A percentile compares a stretch with the other conserved stretches of the same genome.
Evolutionary conservation across 2,888 invertebrate genomes (phyloP).

Genomic region (Sesamia inferens): DNA sequence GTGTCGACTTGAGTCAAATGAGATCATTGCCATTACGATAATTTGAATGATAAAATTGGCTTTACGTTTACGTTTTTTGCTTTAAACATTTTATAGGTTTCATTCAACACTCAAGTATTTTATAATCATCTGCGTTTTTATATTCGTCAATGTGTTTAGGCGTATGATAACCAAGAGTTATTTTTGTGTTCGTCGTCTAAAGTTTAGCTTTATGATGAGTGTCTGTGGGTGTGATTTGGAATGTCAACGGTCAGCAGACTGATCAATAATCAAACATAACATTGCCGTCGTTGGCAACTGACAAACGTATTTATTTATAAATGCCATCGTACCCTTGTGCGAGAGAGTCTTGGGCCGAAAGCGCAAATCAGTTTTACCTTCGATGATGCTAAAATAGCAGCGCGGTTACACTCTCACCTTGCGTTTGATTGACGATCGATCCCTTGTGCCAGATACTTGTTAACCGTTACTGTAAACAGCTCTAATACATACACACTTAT

Average conservation of each 20-base stretch:
- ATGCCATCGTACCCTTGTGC: conserved; percentile 85
- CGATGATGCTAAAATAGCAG: conserved; percentile 89
- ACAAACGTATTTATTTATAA: conserved; percentile 87
- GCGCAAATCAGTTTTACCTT: conserved; percentile 89
- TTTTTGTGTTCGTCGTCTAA: conserved; percentile 33
- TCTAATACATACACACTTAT: conserved; percentile 72
- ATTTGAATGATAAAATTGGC: conserved; percentile 73
- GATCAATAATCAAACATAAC: conserved; percentile 72
- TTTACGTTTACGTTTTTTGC: conserved; percentile 67
- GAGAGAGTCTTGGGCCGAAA: conserved; percentile 89
- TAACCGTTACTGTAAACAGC: conserved; percentile 83
- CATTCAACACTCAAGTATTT: conserved; percentile 63
- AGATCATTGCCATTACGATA: conserved; percentile 86
- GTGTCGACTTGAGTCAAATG: conserved; percentile 77
- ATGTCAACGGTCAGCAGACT: conserved; percentile 71
- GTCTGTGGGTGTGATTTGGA: conserved; percentile 43
- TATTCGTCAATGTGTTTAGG: conserved; percentile 27
- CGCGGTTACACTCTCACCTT: conserved; percentile 89
- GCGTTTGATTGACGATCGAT: conserved; percentile 90
- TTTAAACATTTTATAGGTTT: conserved; percentile 67
- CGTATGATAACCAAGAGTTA: conserved; percentile 53
- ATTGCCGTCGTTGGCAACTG: conserved; percentile 82
- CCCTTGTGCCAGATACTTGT: conserved; percentile 89
- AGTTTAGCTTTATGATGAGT: conserved; percentile 39
- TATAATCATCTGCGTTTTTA: conserved; percentile 38